These are phyloP conservation scores for Cephalotes varians DNA, from an alignment of 2,888 invertebrate genomes.

Conservation along the genomic window DNA sequence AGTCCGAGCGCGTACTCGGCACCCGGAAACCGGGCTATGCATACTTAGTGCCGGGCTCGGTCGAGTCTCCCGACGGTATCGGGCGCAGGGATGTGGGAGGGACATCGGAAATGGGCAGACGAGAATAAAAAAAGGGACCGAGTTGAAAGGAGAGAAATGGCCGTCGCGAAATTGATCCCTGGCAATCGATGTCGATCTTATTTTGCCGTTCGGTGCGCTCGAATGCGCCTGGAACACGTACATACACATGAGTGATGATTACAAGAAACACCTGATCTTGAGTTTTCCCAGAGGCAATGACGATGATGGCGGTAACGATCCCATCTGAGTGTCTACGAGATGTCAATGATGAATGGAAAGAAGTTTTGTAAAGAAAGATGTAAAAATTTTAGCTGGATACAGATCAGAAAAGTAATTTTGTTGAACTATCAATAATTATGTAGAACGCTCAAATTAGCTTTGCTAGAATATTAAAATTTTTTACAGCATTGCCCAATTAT, in stretches of 20 bases:
- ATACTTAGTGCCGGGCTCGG: slow-evolving; percentile 41
- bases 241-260: neutral
- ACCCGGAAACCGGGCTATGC: slow-evolving; percentile 72
- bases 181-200: neutral
- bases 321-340: neutral
- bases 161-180: neutral
- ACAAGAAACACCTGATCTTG: neutral
- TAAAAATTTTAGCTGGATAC: too few relatives aligned
- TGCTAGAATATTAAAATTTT: too few relatives aligned
- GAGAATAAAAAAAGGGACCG: neutral
- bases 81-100: neutral
- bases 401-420: too few relatives aligned
- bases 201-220: neutral
- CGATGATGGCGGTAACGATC: neutral
- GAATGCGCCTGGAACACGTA: neutral
- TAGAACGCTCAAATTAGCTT: too few relatives aligned
- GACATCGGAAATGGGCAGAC: neutral
- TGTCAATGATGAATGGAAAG: too few relatives aligned
- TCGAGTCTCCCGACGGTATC: neutral
- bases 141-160: neutral
- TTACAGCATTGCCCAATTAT: too few relatives aligned
- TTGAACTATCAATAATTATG: too few relatives aligned
- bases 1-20: slow-evolving; percentile 76
- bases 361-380: too few relatives aligned
- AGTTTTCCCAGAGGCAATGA: neutral